phyloP scores from a whole-genome alignment of 2,888 invertebrate species.

The Noctua janthina region DNA sequence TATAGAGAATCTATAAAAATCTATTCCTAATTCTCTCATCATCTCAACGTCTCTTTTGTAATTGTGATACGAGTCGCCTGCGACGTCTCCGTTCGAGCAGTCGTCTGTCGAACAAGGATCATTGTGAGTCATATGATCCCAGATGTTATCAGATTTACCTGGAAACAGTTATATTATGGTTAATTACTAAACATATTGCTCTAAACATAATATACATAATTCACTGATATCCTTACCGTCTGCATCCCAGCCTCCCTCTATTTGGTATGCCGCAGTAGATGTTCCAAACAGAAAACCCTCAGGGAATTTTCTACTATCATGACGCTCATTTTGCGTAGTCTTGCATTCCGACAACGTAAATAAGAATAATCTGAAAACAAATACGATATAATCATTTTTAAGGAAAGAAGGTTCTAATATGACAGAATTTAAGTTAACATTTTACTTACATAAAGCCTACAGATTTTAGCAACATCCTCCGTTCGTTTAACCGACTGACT shows the following conservation, averaged over 20 bases:
- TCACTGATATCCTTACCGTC: constrained; percentile 67
- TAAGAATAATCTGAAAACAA: constrained; percentile 20
- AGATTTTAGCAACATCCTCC: constrained; percentile 27
- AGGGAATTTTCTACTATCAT: constrained; percentile 40
- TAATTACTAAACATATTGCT: neutral
- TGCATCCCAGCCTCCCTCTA: constrained; percentile 73
- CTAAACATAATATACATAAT: neutral
- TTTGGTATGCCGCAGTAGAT: constrained; percentile 71
- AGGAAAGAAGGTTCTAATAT: neutral
- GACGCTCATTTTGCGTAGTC: neutral
- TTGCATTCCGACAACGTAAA: constrained; percentile 12
- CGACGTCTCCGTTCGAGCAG: constrained; percentile 89
- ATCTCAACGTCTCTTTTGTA: constrained; percentile 89
- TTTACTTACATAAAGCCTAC: constrained; percentile 26
- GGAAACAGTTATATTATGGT: constrained; percentile 37
- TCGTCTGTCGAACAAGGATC: constrained; percentile 86
- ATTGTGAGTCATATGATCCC: constrained; percentile 91
- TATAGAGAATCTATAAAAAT: constrained; percentile 90
- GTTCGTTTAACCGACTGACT: neutral
- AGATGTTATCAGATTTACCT: constrained; percentile 91
- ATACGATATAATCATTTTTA: neutral
- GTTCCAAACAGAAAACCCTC: constrained; percentile 67
- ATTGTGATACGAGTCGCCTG: constrained; percentile 91
- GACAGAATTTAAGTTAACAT: neutral
- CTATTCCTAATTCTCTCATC: constrained; percentile 83